Evolutionary conservation across 2,888 invertebrate species (phyloP).

Genomic region (Philereme vetulata): DNA sequence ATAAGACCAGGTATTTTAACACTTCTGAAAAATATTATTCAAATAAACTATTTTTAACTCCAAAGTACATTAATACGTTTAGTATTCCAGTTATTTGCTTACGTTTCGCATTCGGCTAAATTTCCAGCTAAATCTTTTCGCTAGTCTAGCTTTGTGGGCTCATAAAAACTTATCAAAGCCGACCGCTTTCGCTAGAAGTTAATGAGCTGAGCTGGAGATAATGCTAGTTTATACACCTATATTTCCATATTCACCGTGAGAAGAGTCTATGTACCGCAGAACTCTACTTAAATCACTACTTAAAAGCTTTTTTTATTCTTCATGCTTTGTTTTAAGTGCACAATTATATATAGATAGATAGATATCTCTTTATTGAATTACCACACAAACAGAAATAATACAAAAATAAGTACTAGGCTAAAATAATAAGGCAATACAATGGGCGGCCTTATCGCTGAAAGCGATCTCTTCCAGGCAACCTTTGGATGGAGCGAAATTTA

Average conservation of each 20-base stretch:
- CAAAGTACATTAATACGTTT: slow-evolving; percentile 5
- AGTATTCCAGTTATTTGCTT: slow-evolving; percentile 17
- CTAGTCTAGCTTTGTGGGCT: slow-evolving; percentile 49
- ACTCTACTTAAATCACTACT: background rate
- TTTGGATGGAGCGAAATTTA: too few species aligned
- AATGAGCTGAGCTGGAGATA: slow-evolving; percentile 72
- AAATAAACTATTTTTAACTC: background rate
- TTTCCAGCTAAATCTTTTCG: slow-evolving; percentile 32
- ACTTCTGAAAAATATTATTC: too few species aligned
- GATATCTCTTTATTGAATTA: too few species aligned
- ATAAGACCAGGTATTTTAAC: too few species aligned
- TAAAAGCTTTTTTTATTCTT: background rate
- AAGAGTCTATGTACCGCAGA: slow-evolving; percentile 9
- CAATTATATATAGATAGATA: too few species aligned
- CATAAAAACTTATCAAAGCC: slow-evolving; percentile 70
- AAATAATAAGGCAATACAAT: too few species aligned
- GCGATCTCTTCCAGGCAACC: too few species aligned
- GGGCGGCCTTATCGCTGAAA: too few species aligned
- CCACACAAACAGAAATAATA: too few species aligned
- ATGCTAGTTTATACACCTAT: slow-evolving; percentile 39
- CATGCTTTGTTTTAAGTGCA: too few species aligned
- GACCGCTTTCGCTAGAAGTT: slow-evolving; percentile 65
- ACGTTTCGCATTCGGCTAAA: slow-evolving; percentile 28
- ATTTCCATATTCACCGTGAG: slow-evolving; percentile 26
- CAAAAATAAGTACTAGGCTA: too few species aligned